Percentiles rank a stretch among this genome's conserved stretches.
Evolutionary conservation across 2,888 invertebrate genomes (phyloP).

Genomic region (Cynaeus angustus): DNA sequence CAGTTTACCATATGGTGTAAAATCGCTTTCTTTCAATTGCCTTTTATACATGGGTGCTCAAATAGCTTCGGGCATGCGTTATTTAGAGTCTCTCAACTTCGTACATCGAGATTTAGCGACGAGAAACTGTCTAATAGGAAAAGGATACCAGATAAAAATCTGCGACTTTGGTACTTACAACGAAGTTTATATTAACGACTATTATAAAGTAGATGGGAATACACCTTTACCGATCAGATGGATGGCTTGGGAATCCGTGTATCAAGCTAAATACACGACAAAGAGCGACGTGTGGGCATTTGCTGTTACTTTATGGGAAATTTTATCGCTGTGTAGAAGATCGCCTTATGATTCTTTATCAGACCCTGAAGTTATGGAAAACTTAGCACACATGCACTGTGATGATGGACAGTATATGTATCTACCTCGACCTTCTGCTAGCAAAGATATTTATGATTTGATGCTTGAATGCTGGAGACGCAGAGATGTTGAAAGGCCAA

Average conservation of each 20-base stretch:
- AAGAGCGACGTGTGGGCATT: conserved; percentile 95
- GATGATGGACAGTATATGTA: conserved; percentile 77
- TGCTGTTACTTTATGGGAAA: conserved; percentile 91
- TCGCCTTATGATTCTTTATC: conserved; percentile 85
- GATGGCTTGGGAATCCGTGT: conserved; percentile 92
- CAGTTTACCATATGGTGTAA: conserved; percentile 75
- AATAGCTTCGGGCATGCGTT: conserved; percentile 92
- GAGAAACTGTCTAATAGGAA: conserved; percentile 90
- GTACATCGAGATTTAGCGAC: conserved; percentile 93
- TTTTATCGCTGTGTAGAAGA: conserved; percentile 84
- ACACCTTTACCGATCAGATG: conserved; percentile 89
- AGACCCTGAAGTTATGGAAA: conserved; percentile 87
- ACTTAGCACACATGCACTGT: conserved; percentile 82
- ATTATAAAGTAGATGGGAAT: conserved; percentile 86
- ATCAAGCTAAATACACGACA: conserved; percentile 88
- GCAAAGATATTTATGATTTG: conserved; percentile 88
- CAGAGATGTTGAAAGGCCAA: conserved; percentile 83
- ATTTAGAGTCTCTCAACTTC: conserved; percentile 90
- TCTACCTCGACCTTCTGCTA: conserved; percentile 80
- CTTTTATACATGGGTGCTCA: conserved; percentile 88
- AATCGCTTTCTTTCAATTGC: conserved; percentile 81
- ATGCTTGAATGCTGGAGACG: conserved; percentile 91
- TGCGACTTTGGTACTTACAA: conserved; percentile 91
- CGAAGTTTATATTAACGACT: conserved; percentile 85
- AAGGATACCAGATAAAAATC: conserved; percentile 86